phyloP scores from a whole-genome alignment of 1,140 invertebrate genomes.

The Panagrolaimus sp. region DNA sequence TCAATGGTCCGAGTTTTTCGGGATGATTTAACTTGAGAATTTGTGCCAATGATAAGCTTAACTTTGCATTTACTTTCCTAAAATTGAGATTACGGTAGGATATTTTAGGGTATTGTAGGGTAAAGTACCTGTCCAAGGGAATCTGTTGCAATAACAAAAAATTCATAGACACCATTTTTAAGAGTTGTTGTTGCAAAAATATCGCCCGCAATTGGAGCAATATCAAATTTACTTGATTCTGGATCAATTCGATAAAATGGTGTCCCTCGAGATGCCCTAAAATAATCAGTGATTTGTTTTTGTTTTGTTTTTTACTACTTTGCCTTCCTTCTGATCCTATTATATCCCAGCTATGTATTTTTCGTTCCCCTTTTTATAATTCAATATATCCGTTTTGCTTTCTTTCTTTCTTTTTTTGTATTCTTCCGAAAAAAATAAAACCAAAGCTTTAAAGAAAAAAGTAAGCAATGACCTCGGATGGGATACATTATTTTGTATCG shows the following conservation, averaged over 20 bases:
- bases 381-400: constrained; percentile 8
- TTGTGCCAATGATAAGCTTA: background rate
- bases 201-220: constrained; percentile 38
- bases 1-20: constrained; percentile 9
- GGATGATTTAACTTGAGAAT: background rate
- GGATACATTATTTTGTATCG: too few species aligned
- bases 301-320: constrained; percentile 9
- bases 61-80: background rate
- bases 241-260: constrained; percentile 37
- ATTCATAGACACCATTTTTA: constrained; percentile 30
- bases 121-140: constrained; percentile 32
- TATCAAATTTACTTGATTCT: constrained; percentile 38
- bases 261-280: constrained; percentile 31
- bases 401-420: constrained; percentile 2
- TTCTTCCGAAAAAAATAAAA: background rate
- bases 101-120: too few species aligned
- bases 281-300: constrained; percentile 17
- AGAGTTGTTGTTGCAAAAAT: constrained; percentile 32
- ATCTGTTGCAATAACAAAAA: constrained; percentile 38
- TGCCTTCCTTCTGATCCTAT: background rate
- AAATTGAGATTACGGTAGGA: background rate
- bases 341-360: background rate
- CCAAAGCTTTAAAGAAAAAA: background rate
- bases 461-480: too few species aligned
- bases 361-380: background rate